These are phyloP conservation scores for Acrossocheilus wenchowensis DNA, from an alignment of 2,797 vertebrate genomes.

Conservation along the genomic window DNA sequence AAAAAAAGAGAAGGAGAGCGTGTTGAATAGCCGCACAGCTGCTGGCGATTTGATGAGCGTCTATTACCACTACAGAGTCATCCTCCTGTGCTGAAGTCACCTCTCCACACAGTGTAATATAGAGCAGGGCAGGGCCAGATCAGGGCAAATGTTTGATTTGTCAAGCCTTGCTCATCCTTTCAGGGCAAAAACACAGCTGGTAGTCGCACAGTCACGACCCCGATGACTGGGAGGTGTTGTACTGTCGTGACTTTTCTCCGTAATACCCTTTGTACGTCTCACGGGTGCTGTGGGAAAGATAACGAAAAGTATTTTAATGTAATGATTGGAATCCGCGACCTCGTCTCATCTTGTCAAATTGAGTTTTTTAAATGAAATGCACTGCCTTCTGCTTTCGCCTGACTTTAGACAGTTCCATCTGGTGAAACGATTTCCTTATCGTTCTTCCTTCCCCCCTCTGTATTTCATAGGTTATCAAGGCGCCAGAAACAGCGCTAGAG, in stretches of 20 bases:
- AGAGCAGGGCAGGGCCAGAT: slow-evolving; percentile 24
- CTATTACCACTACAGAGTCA: slow-evolving; percentile 61
- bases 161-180: slow-evolving; percentile 40
- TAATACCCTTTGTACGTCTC: slow-evolving; percentile 1
- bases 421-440: slow-evolving; percentile 42
- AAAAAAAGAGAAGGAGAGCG: slow-evolving; percentile 63
- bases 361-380: slow-evolving; percentile 41
- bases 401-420: slow-evolving; percentile 45
- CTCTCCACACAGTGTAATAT: slow-evolving; percentile 48
- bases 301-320: slow-evolving; percentile 30
- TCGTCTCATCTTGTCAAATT: slow-evolving; percentile 31
- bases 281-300: background rate
- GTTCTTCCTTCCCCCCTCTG: slow-evolving; percentile 18
- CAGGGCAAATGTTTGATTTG: slow-evolving; percentile 48
- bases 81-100: slow-evolving; percentile 55
- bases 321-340: slow-evolving; percentile 33
- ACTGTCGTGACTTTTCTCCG: background rate
- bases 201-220: background rate
- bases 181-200: slow-evolving; percentile 26
- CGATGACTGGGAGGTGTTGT: slow-evolving; percentile 9
- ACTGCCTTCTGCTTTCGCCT: slow-evolving; percentile 8
- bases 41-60: slow-evolving; percentile 75
- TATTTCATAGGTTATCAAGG: slow-evolving; percentile 56
- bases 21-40: slow-evolving; percentile 74
- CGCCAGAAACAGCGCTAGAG: slow-evolving; percentile 51